phyloP scores from a whole-genome alignment of 1,140 invertebrate species.

The Leptopilina boulardi region DNA sequence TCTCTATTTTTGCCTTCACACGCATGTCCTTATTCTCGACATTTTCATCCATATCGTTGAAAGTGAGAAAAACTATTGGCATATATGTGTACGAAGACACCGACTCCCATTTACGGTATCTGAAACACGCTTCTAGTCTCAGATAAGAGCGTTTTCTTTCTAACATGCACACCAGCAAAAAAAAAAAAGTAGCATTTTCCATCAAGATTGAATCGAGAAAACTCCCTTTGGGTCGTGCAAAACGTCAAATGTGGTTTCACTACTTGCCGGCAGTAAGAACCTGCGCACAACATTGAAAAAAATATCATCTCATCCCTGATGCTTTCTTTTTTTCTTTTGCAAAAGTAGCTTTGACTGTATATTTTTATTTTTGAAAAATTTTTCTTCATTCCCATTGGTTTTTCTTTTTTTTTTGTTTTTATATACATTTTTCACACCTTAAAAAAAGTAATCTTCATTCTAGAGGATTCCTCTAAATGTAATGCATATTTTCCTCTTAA shows the following conservation, averaged over 20 bases:
- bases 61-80: constrained; percentile 30
- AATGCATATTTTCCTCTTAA: too few relatives aligned
- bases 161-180: not conserved
- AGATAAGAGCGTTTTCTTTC: constrained; percentile 1
- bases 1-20: constrained; percentile 3
- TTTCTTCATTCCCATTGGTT: too few relatives aligned
- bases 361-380: too few relatives aligned
- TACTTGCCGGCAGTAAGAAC: not conserved
- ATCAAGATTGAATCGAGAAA: constrained; percentile 29
- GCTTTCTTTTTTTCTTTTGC: too few relatives aligned
- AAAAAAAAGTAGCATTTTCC: not conserved
- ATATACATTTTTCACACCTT: too few relatives aligned
- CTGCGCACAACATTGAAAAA: not conserved
- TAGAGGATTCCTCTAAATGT: too few relatives aligned
- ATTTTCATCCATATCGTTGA: constrained; percentile 26
- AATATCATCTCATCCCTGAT: not conserved
- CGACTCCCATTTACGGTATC: not conserved
- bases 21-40: constrained; percentile 21
- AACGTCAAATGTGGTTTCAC: constrained; percentile 3
- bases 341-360: not conserved
- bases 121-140: constrained; percentile 17
- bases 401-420: too few relatives aligned
- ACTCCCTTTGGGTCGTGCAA: constrained; percentile 20
- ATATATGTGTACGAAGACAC: constrained; percentile 3
- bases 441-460: too few relatives aligned